Conservation (phyloP, 2,113 vertebrate genomes). For the Tyto alba region DNA sequence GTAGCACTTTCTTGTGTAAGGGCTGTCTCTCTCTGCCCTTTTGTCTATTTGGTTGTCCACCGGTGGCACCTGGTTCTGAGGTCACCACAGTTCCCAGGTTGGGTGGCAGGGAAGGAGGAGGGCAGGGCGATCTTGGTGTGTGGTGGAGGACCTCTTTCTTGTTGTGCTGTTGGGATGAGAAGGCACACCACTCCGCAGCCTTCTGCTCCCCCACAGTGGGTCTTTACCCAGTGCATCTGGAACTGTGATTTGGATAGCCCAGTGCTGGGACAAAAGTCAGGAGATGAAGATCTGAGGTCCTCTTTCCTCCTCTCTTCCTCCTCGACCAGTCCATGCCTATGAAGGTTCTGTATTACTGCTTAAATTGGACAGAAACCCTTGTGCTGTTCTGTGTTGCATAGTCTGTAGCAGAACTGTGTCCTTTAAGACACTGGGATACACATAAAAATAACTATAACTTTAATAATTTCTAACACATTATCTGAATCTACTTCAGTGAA, state of each 20-base stretch:
- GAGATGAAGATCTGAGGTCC: neutral
- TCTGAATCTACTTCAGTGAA: neutral
- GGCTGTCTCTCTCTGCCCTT: neutral
- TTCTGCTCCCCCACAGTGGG: neutral
- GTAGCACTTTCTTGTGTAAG: neutral
- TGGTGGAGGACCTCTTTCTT: neutral
- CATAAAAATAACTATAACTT: neutral
- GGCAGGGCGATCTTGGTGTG: neutral
- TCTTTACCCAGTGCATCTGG: neutral
- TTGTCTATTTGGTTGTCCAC: neutral
- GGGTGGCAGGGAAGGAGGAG: neutral
- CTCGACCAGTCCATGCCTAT: neutral
- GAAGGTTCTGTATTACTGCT: neutral
- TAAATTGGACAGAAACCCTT: neutral
- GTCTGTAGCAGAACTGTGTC: neutral
- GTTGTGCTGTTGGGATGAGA: neutral
- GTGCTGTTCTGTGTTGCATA: neutral
- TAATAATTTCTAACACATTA: neutral
- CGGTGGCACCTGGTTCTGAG: neutral
- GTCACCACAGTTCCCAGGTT: fast-evolving
- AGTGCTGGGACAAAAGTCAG: neutral
- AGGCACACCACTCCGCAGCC: neutral
- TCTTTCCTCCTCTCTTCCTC: neutral
- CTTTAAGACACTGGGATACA: neutral
- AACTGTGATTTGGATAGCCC: neutral